Evolutionary conservation across 1,140 invertebrate genomes (phyloP), one percentile per base, ranked within the genome.

Genomic region (Atopsyche davidsoni): DNA sequence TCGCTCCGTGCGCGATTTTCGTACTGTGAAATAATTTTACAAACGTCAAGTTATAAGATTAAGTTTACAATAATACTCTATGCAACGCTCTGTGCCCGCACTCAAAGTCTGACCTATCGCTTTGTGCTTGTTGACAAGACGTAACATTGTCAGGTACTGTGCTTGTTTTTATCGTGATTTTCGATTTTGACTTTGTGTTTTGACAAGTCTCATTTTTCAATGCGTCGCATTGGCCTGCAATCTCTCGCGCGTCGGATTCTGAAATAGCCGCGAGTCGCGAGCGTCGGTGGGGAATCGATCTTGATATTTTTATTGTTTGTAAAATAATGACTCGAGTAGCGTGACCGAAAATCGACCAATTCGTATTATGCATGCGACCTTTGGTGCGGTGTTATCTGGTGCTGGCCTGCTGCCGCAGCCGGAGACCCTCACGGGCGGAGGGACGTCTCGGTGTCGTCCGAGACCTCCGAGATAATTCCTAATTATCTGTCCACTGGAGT

Each of bases 31-130:
- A 25, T 42, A 41, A 35, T 49, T 51, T 44, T n/a, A 7, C 32
- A 51, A 51, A 51, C 48, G 48, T 51, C 48, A 51, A 43, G 40
- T n/a, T n/a, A n/a, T n/a, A n/a, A n/a, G n/a, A n/a, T n/a, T n/a
- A n/a, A n/a, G n/a, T n/a, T n/a, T n/a, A n/a, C n/a, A n/a, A n/a
- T n/a, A n/a, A n/a, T n/a, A n/a, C n/a, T n/a, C n/a, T n/a, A n/a
- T n/a, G n/a, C n/a, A n/a, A n/a, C n/a, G n/a, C n/a, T n/a, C n/a
- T n/a, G n/a, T n/a, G n/a, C n/a, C n/a, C n/a, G n/a, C n/a, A n/a
- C n/a, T n/a, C n/a, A n/a, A n/a, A n/a, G n/a, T n/a, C n/a, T n/a
- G n/a, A n/a, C n/a, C n/a, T n/a, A n/a, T n/a, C n/a, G n/a, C n/a
- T n/a, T n/a, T n/a, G n/a, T n/a, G n/a, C n/a, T n/a, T n/a, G n/a